Percentiles rank a stretch among this genome's conserved stretches.
These are phyloP conservation scores for Andrena hattorfiana DNA, from an alignment of 2,888 invertebrate genomes.

Conservation along the genomic window DNA sequence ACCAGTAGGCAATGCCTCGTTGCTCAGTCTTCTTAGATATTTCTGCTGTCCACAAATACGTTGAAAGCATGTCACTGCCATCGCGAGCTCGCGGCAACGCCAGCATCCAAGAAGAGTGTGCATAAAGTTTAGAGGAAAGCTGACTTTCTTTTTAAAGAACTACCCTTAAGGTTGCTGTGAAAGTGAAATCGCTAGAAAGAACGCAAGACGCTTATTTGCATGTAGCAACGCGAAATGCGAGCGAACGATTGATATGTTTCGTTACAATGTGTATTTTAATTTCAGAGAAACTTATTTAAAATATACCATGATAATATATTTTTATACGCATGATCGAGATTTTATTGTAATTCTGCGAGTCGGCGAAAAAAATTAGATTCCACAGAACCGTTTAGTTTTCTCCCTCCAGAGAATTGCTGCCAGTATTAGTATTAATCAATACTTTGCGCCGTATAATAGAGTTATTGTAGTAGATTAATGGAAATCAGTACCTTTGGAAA, in stretches of 20 bases:
- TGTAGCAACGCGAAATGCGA: background rate
- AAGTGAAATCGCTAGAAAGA: background rate
- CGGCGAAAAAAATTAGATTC: background rate
- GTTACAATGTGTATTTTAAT: background rate
- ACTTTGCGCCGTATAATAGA: constrained; percentile 16
- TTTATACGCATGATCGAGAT: constrained; percentile 4
- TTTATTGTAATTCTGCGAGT: background rate
- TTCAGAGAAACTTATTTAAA: constrained; percentile 6
- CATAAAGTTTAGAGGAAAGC: background rate
- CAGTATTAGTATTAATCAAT: constrained; percentile 47
- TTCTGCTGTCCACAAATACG: background rate
- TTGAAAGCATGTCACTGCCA: constrained; percentile 31
- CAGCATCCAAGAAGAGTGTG: background rate
- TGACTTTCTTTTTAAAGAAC: background rate
- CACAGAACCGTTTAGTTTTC: constrained; percentile 6
- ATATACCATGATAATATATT: constrained; percentile 21
- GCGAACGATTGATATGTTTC: background rate
- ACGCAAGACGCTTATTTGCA: background rate
- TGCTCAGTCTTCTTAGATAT: background rate
- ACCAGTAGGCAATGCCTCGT: background rate
- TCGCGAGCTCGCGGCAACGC: background rate
- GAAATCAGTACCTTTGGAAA: background rate
- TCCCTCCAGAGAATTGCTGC: constrained; percentile 5
- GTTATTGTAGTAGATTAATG: constrained; percentile 12
- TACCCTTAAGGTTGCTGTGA: background rate